Base-by-base conservation (phyloP, 2,888 invertebrate genomes). In the Halictus quadricinctus region DNA sequence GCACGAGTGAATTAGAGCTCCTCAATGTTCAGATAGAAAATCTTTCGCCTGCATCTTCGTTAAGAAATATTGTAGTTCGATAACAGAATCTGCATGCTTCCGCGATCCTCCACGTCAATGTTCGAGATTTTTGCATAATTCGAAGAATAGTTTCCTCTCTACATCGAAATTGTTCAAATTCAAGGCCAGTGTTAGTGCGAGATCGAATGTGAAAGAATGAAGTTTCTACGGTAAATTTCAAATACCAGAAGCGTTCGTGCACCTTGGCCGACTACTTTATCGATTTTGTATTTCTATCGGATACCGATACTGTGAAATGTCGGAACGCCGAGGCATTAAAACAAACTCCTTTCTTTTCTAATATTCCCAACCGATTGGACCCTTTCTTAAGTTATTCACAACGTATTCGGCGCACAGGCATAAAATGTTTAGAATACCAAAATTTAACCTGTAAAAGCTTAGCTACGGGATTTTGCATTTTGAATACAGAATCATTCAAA, bases 221-320 rank as follows among this genome's bases (percentile, higher is more conserved):
- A 54, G 66, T 54, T 69, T 73, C 66, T 69, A 15, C 36, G 36
- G 15, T 46, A 41, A 66, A 73, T 79, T 46, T 79, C 18, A 58
- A 69, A 81, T 69, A 72, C 15, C 79, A 73, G 36, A 15, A 79
- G 43, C 7, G 29, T 81, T 18, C 43, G 10, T n/a, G 69, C 75
- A 46, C 29, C n/a, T 72, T 29, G n/a, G 8, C 25, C 25, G 64
- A 12, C 36, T 64, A 21, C 21, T 74, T 58, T 76, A 81, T 81
- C 72, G 72, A 73, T 83, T 83, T 66, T 66, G 54, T 66, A 48
- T 81, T 76, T 83, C 29, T 73, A 83, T 83, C 81, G 83, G 21
- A 83, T 83, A 80, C 72, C 83, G 54, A 83, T 80, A 76, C 12
- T 43, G 41, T 21, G 72, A 73, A 76, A 81, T 66, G 64, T 66